A percentile compares a stretch with the other conserved stretches of the same genome.
phyloP scores from a whole-genome alignment of 2,888 invertebrate species.

The Andrena chrysosceles region DNA sequence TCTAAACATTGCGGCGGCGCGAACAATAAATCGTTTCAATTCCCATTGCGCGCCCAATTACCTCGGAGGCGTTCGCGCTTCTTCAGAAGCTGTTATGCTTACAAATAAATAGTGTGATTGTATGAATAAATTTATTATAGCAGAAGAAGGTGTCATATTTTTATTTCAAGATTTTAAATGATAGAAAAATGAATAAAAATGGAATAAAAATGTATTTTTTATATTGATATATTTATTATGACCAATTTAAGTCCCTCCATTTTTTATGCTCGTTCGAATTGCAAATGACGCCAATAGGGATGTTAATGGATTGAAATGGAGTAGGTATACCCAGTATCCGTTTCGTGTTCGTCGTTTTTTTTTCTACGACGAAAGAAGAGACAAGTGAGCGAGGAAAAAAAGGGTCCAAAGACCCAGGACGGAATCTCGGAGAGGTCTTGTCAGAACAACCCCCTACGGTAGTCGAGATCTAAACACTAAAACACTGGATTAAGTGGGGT shows the following conservation, averaged over 20 bases:
- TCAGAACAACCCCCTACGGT: conserved; percentile 71
- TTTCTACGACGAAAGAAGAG: conserved; percentile 31
- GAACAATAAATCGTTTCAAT: conserved; percentile 38
- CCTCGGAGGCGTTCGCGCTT: background rate
- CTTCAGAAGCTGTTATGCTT: background rate
- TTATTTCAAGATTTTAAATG: no score
- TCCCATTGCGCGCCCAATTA: background rate
- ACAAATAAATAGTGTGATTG: background rate
- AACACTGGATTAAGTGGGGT: conserved; percentile 77
- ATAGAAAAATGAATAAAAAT: no score
- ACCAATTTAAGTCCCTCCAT: no score
- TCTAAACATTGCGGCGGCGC: conserved; percentile 42
- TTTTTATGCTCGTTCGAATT: no score
- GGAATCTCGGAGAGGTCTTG: conserved; percentile 64
- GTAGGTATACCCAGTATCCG: conserved; percentile 18
- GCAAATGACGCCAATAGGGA: no score
- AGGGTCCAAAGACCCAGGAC: conserved; percentile 47
- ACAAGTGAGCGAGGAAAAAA: conserved; percentile 35
- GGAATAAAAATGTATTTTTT: no score
- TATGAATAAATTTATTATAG: background rate
- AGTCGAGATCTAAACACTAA: conserved; percentile 76
- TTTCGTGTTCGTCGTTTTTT: conserved; percentile 25
- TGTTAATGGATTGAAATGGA: background rate
- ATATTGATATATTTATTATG: no score
- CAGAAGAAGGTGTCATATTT: background rate